Conservation (phyloP, 2,888 invertebrate genomes). For the Chrysolina americana region DNA sequence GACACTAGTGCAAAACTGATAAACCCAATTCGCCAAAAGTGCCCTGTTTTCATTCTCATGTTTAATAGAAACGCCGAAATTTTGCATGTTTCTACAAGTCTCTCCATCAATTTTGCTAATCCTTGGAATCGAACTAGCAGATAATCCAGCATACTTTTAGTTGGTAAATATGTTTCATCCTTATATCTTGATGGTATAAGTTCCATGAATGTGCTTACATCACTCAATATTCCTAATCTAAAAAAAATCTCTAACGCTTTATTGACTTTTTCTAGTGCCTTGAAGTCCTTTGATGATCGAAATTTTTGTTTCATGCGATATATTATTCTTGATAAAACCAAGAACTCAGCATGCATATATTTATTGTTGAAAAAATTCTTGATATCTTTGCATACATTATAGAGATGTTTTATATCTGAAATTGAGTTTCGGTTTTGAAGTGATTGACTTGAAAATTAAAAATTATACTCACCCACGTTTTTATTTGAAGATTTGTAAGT, state of each 20-base stretch:
- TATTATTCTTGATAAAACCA: constrained; percentile 61
- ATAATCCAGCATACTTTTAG: constrained; percentile 70
- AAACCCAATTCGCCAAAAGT: constrained; percentile 69
- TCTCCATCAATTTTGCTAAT: constrained; percentile 68
- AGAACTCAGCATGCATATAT: constrained; percentile 66
- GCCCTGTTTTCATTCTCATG: constrained; percentile 67
- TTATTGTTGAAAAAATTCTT: constrained; percentile 59
- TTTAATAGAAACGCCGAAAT: constrained; percentile 65
- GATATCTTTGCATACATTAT: constrained; percentile 53
- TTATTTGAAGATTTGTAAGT: constrained; percentile 49
- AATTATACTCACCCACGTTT: constrained; percentile 50
- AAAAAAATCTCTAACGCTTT: constrained; percentile 68
- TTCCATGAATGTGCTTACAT: constrained; percentile 56
- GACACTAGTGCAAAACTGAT: constrained; percentile 68
- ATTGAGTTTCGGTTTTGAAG: constrained; percentile 25
- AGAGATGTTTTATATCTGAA: constrained; percentile 56
- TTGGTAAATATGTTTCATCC: constrained; percentile 64
- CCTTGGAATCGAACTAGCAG: constrained; percentile 70
- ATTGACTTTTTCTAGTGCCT: constrained; percentile 69
- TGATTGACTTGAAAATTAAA: not conserved
- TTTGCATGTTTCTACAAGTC: constrained; percentile 65
- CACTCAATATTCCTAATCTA: constrained; percentile 61
- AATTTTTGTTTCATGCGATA: constrained; percentile 69
- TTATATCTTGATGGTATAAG: constrained; percentile 49
- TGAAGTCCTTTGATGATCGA: constrained; percentile 71